Percentiles rank a stretch among this genome's conserved stretches.
Conservation (phyloP, 2,113 vertebrate species). For the Vombatus ursinus region DNA sequence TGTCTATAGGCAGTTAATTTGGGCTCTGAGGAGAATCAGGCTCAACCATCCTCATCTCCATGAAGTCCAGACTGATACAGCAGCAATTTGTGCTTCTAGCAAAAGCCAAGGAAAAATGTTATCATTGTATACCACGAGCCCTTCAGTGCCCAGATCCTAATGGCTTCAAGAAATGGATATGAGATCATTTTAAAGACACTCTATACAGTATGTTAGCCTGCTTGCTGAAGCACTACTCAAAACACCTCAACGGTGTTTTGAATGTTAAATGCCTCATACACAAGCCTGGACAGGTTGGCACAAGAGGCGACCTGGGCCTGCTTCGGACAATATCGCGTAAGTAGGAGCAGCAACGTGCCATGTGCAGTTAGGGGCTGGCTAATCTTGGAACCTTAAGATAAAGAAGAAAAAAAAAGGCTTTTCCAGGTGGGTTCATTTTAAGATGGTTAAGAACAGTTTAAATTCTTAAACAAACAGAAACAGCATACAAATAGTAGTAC, state of each 20-base stretch:
- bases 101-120: slow-evolving; percentile 6
- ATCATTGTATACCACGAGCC: background rate
- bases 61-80: slow-evolving; percentile 32
- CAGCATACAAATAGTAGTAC: slow-evolving; percentile 19
- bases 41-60: slow-evolving; percentile 14
- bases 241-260: background rate
- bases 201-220: background rate
- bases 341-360: background rate
- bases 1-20: slow-evolving; percentile 46
- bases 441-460: slow-evolving; percentile 18
- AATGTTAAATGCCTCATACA: background rate
- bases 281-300: background rate
- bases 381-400: slow-evolving; percentile 26
- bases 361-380: slow-evolving; percentile 17
- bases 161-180: background rate
- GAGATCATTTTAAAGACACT: slow-evolving; percentile 35
- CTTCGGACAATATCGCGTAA: background rate
- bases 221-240: background rate
- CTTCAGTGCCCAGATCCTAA: slow-evolving; percentile 33
- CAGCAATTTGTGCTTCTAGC: slow-evolving; percentile 44
- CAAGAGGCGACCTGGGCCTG: background rate
- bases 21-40: slow-evolving; percentile 33
- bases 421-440: slow-evolving; percentile 19
- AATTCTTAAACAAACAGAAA: slow-evolving; percentile 36
- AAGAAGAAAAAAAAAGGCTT: slow-evolving; percentile 30